Evolutionary conservation across 2,888 invertebrate genomes (phyloP).

Genomic region (Caenorhabditis afra): DNA sequence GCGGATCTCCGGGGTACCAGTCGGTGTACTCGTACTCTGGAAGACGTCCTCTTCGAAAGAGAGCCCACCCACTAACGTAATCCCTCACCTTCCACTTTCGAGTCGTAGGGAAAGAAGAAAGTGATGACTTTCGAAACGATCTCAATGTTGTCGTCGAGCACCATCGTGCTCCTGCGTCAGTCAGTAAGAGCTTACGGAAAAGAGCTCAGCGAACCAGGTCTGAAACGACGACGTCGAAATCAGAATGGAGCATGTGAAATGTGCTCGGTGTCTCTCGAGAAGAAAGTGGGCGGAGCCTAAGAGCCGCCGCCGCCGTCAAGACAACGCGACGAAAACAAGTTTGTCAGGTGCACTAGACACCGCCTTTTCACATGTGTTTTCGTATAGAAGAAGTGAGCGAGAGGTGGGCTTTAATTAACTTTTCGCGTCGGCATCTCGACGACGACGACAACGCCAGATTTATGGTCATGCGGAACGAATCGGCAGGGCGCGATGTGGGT

Average conservation of each 20-base stretch:
- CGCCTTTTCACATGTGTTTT: constrained; percentile 23
- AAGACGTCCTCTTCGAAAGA: neutral
- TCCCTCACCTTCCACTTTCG: constrained; percentile 49
- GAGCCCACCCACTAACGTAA: neutral
- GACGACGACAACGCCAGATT: neutral
- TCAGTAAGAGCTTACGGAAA: no score
- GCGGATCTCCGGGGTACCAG: constrained; percentile 51
- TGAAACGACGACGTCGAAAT: neutral
- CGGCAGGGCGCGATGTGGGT: neutral
- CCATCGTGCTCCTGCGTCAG: no score
- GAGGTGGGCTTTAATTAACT: constrained; percentile 10
- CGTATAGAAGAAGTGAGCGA: neutral
- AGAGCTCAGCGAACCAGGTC: neutral
- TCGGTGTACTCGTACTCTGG: constrained; percentile 41
- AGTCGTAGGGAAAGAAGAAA: constrained; percentile 58
- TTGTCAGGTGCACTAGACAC: constrained; percentile 36
- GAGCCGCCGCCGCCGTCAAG: neutral
- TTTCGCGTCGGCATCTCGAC: constrained; percentile 11
- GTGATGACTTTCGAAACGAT: constrained; percentile 54
- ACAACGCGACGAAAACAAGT: constrained; percentile 35
- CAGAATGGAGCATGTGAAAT: constrained; percentile 19
- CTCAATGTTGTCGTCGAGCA: constrained; percentile 34
- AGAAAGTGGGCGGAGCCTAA: constrained; percentile 27
- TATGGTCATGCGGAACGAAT: constrained; percentile 7
- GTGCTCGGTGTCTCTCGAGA: constrained; percentile 13